Conservation (phyloP, 1,140 invertebrate species). For the Sitodiplosis mosellana region DNA sequence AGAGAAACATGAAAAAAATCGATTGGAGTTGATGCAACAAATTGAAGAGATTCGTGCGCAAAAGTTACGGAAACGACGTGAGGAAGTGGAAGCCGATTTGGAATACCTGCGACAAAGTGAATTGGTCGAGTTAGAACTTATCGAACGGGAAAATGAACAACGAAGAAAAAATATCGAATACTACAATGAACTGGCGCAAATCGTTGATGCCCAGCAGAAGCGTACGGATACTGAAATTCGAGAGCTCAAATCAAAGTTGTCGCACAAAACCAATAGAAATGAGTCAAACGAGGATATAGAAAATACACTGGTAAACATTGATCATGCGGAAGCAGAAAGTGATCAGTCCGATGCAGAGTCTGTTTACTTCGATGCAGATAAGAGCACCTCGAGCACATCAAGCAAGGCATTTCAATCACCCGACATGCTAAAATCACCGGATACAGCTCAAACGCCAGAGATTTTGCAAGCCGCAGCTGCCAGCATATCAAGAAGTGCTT, state of each 20-base stretch:
- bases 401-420: no score
- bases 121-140: slow-evolving; percentile 9
- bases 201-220: slow-evolving; percentile 1
- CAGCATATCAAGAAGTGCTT: not conserved
- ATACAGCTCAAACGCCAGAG: no score
- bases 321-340: not conserved
- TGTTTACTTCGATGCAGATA: no score
- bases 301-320: not conserved
- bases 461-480: no score
- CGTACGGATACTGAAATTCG: not conserved
- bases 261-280: not conserved
- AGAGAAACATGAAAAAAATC: slow-evolving; percentile 7
- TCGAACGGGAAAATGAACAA: slow-evolving; percentile 8
- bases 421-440: no score
- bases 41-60: slow-evolving; percentile 8
- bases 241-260: not conserved
- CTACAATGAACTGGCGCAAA: slow-evolving; percentile 8
- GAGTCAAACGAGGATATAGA: no score
- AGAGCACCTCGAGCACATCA: no score
- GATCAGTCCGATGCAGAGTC: not conserved
- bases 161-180: slow-evolving; percentile 9
- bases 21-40: slow-evolving; percentile 11
- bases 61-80: slow-evolving; percentile 10
- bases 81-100: slow-evolving; percentile 11
- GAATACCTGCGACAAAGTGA: slow-evolving; percentile 8